A percentile compares a stretch with the other conserved stretches of the same genome.
Evolutionary conservation across 2,797 vertebrate genomes (phyloP).

Genomic region (Amblyopsis hoosieri): DNA sequence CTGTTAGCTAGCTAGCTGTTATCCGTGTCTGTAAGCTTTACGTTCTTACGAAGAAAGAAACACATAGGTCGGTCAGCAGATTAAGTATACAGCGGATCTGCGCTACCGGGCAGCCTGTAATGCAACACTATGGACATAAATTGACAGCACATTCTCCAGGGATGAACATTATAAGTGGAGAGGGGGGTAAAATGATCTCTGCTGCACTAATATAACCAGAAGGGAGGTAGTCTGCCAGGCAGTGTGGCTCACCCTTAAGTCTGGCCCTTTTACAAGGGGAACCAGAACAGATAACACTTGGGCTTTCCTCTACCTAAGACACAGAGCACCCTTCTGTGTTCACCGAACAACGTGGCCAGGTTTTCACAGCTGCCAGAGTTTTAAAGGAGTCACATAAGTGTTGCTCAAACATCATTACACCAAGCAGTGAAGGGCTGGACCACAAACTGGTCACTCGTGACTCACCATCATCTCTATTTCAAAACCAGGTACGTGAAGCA

Average conservation of each 20-base stretch:
- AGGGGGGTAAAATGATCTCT: slow-evolving; percentile 41
- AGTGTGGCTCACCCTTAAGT: slow-evolving; percentile 30
- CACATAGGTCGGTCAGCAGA: slow-evolving; percentile 27
- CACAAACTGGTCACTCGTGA: slow-evolving; percentile 23
- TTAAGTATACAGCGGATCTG: slow-evolving; percentile 40
- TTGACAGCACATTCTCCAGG: slow-evolving; percentile 14
- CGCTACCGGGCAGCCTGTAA: slow-evolving; percentile 8
- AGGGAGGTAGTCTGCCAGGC: slow-evolving; percentile 38
- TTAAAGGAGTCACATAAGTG: slow-evolving; percentile 48
- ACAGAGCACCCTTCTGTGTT: slow-evolving; percentile 38
- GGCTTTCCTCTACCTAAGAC: slow-evolving; percentile 31
- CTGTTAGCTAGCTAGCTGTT: background rate
- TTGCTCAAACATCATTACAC: slow-evolving; percentile 47
- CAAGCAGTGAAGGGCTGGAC: slow-evolving; percentile 42
- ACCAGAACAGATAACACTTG: slow-evolving; percentile 56
- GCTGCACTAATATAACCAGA: slow-evolving; percentile 26
- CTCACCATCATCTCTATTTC: slow-evolving; percentile 40
- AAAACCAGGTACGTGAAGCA: slow-evolving; percentile 23
- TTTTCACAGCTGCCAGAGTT: slow-evolving; percentile 36
- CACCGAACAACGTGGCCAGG: slow-evolving; percentile 32
- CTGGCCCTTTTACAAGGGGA: slow-evolving; percentile 24
- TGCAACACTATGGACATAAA: slow-evolving; percentile 5
- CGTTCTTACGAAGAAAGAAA: background rate
- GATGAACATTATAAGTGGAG: slow-evolving; percentile 31
- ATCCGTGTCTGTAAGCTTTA: slow-evolving; percentile 10